A percentile compares a stretch with the other conserved stretches of the same genome.
These are phyloP conservation scores for Cheilosia variabilis DNA, from an alignment of 2,888 invertebrate genomes.

Conservation along the genomic window DNA sequence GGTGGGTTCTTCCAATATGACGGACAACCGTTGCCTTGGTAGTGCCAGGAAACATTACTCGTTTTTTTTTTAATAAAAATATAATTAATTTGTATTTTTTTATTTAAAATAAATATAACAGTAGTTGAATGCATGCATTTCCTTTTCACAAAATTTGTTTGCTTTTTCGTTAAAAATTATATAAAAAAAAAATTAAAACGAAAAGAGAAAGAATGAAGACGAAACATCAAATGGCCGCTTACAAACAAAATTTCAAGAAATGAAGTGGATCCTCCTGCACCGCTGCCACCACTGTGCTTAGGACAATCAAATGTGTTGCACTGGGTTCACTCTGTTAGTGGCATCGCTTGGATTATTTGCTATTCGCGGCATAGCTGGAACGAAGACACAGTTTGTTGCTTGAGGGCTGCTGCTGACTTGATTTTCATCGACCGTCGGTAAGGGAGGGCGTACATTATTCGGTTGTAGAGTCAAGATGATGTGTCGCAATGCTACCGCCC, in stretches of 20 bases:
- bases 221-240: slow-evolving; percentile 66
- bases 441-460: slow-evolving; percentile 61
- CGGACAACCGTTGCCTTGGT: slow-evolving; percentile 91
- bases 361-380: slow-evolving; percentile 77
- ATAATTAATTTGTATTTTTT: slow-evolving; percentile 72
- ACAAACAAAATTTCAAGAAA: slow-evolving; percentile 50
- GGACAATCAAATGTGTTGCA: slow-evolving; percentile 78
- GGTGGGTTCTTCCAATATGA: slow-evolving; percentile 92
- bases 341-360: slow-evolving; percentile 50
- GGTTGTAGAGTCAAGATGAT: slow-evolving; percentile 78
- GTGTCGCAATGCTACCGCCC: slow-evolving; percentile 78
- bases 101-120: slow-evolving; percentile 75
- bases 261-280: slow-evolving; percentile 28
- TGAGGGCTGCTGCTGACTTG: slow-evolving; percentile 70
- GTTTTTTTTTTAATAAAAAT: slow-evolving; percentile 69
- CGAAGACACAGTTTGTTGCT: slow-evolving; percentile 77
- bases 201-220: slow-evolving; percentile 55
- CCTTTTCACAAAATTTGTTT: slow-evolving; percentile 64
- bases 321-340: slow-evolving; percentile 66
- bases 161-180: slow-evolving; percentile 44
- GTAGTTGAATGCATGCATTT: slow-evolving; percentile 75
- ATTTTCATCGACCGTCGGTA: slow-evolving; percentile 47
- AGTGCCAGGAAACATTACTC: slow-evolving; percentile 64
- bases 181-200: slow-evolving; percentile 43
- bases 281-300: slow-evolving; percentile 29